Evolutionary conservation across 2,888 invertebrate species (phyloP).

Genomic region (Lomographa bimaculata): DNA sequence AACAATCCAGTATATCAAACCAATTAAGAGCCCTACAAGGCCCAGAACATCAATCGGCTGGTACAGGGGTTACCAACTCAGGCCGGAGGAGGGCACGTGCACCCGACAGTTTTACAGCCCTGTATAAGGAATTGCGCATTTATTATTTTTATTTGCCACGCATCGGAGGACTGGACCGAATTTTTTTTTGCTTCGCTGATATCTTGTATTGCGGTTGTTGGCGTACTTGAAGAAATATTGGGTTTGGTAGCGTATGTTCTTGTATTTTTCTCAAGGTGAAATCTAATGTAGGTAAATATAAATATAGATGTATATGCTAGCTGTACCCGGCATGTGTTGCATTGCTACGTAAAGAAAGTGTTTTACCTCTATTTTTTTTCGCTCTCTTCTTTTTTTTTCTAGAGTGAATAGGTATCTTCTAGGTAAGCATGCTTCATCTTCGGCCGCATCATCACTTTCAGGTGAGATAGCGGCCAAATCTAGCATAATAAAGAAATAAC

Average conservation of each 20-base stretch:
- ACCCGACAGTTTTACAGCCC: slow-evolving; percentile 76
- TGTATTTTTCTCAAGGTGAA: too few species aligned
- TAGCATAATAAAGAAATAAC: too few species aligned
- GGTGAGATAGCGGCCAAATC: too few species aligned
- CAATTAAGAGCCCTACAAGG: slow-evolving; percentile 21
- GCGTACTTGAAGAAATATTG: slow-evolving; percentile 14
- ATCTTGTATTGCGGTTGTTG: slow-evolving; percentile 48
- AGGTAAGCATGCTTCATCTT: too few species aligned
- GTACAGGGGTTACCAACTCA: slow-evolving; percentile 47
- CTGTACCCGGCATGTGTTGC: too few species aligned
- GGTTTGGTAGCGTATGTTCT: neutral
- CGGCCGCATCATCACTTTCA: too few species aligned
- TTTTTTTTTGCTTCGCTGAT: slow-evolving; percentile 61
- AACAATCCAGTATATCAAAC: slow-evolving; percentile 13
- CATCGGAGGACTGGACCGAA: slow-evolving; percentile 52
- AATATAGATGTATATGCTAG: too few species aligned
- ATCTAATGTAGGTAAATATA: too few species aligned
- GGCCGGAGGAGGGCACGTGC: slow-evolving; percentile 66
- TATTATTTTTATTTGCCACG: slow-evolving; percentile 77
- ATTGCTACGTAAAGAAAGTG: too few species aligned
- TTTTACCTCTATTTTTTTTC: too few species aligned
- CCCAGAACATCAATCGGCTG: slow-evolving; percentile 24
- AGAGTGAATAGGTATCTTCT: too few species aligned
- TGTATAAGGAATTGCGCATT: slow-evolving; percentile 77
- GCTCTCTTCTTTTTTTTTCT: too few species aligned